These are phyloP conservation scores for Ganaspis brasiliensis DNA, from an alignment of 2,888 invertebrate genomes.

Conservation along the genomic window DNA sequence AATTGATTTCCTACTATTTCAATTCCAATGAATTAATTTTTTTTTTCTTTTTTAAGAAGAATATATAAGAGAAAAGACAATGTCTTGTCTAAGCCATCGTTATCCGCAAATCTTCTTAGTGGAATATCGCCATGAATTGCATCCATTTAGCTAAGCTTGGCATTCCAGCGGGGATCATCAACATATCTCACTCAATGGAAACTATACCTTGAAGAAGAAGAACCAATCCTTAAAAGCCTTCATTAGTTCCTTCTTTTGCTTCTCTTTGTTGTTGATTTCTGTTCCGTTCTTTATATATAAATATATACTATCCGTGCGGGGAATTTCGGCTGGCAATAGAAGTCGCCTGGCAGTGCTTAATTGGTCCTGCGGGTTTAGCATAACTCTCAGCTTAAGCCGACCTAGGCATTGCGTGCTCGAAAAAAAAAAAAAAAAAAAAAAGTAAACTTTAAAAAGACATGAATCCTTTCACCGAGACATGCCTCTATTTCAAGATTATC, in stretches of 20 bases:
- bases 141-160: conserved; percentile 9
- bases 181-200: conserved; percentile 18
- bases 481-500: conserved; percentile 36
- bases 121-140: conserved; percentile 6
- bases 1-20: no score
- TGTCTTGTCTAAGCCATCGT: no score
- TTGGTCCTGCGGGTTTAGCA: conserved; percentile 24
- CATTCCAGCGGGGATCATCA: conserved; percentile 17
- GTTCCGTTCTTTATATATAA: neutral
- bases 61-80: no score
- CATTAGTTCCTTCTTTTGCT: conserved; percentile 8
- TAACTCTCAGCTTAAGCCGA: conserved; percentile 37
- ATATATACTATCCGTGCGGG: neutral
- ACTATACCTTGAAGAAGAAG: neutral
- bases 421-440: no score
- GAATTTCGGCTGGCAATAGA: conserved; percentile 14
- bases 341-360: conserved; percentile 24
- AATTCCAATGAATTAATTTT: no score
- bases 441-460: conserved; percentile 25
- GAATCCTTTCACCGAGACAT: conserved; percentile 17
- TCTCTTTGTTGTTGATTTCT: neutral
- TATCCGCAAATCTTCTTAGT: neutral
- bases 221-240: conserved; percentile 16
- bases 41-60: no score
- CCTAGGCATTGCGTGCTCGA: conserved; percentile 14